Evolutionary conservation across 2,113 vertebrate species (phyloP).

Genomic region (Phyllostomus discolor): DNA sequence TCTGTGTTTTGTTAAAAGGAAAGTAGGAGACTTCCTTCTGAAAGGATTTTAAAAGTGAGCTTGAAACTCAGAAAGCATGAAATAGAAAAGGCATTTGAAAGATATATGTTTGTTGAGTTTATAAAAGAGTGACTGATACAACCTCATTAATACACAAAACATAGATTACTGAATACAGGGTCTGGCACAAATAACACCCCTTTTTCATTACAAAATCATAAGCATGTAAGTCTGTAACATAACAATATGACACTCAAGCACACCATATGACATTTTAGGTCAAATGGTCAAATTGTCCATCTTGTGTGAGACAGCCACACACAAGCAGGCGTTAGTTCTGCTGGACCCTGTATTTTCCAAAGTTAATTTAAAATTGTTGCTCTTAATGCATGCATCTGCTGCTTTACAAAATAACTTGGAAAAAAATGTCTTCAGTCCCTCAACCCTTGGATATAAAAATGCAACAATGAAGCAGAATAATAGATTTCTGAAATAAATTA

Average conservation of each 20-base stretch:
- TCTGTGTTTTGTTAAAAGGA: slow-evolving; percentile 44
- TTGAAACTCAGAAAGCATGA: slow-evolving; percentile 65
- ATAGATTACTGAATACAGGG: not conserved
- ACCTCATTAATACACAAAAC: not conserved
- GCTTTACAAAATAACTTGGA: not conserved
- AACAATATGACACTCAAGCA: no score
- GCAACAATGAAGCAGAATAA: not conserved
- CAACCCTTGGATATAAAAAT: not conserved
- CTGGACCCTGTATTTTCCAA: not conserved
- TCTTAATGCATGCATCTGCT: not conserved
- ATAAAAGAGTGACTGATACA: not conserved
- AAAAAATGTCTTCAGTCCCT: not conserved
- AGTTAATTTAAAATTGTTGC: not conserved
- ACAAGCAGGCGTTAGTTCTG: no score
- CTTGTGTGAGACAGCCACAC: no score
- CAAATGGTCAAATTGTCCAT: no score
- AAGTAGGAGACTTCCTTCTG: slow-evolving; percentile 42
- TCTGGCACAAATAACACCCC: no score
- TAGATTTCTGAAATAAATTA: not conserved
- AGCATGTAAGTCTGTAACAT: no score
- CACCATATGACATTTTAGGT: no score
- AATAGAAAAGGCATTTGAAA: not conserved
- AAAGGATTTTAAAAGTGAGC: slow-evolving; percentile 63
- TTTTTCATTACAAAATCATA: no score
- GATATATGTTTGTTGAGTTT: slow-evolving; percentile 39